Evolutionary conservation across 1,140 invertebrate genomes (phyloP), one percentile per base, ranked within the genome.

Genomic region (Heliothis virescens): DNA sequence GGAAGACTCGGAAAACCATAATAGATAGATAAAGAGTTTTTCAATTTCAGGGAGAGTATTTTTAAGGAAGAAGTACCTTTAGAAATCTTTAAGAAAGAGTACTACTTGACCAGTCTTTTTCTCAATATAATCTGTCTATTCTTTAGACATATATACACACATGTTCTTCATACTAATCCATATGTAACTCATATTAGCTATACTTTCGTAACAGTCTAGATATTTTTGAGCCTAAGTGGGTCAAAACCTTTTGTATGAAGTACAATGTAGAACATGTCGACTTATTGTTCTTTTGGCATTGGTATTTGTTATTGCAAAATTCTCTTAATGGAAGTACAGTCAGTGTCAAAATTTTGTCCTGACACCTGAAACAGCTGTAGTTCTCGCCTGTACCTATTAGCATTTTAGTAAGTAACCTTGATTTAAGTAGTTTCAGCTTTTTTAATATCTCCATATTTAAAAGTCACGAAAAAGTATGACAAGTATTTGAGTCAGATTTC

Each of bases 121-220:
- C 7, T 7, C 34, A 41, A 41, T 41, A 9, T 41, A 5, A 41
- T 7, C 34, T 7, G 9, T 7, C 34, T 9, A 41, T 41, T 41
- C 34, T 41, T 5, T 41, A 41, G 34, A 41, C 34, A 41, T 7
- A 41, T 0, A 41, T 41, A 5, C 9, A 41, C 60, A 63, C n/a
- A 12, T 12, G 29, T 15, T 21, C 12, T 7, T 29, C 29, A 34
- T 15, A 26, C 9, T 60, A 26, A 53, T 21, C 18, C 5, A 9
- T 15, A 16, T 57, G 7, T 57, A 57, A n/a, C 0, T 15, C 3
- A 62, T 13, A 72, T 72, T 72, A 52, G 52, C n/a, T 13, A 41
- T 47, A 73, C 53, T 73, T 73, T 73, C 71, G 55, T 73, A 73
- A 59, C 15, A 34, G 52, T 73, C 29, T 71, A 71, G 63, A 67